These are phyloP conservation scores for Pogona vitticeps DNA, from an alignment of 2,113 vertebrate genomes.

Conservation along the genomic window DNA sequence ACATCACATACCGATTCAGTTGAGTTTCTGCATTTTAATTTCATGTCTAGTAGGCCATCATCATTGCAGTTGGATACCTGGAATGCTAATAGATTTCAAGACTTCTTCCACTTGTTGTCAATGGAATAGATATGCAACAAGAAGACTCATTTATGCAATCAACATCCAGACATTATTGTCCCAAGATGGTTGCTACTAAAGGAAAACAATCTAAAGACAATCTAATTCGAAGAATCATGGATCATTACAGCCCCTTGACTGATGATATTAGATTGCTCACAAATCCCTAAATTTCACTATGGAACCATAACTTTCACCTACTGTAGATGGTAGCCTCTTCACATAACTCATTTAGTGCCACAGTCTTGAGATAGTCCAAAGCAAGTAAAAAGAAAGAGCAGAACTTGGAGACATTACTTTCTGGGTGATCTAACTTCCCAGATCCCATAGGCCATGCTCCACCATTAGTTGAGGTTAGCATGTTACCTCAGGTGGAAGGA, in stretches of 20 bases:
- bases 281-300: neutral
- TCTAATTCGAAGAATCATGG: neutral
- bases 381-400: too few relatives aligned
- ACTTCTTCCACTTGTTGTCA: neutral
- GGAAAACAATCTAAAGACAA: neutral
- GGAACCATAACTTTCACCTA: neutral
- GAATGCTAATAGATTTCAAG: neutral
- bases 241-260: neutral
- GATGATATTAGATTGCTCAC: neutral
- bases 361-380: too few relatives aligned
- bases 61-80: conserved; percentile 9
- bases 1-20: neutral
- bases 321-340: too few relatives aligned
- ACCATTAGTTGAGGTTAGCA: too few relatives aligned
- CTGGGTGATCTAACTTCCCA: too few relatives aligned
- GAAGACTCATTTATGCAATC: neutral
- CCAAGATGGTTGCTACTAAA: neutral
- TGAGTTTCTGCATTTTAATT: conserved; percentile 38
- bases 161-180: neutral
- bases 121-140: neutral
- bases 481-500: too few relatives aligned
- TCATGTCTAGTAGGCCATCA: conserved; percentile 32
- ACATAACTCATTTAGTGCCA: too few relatives aligned
- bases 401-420: too few relatives aligned
- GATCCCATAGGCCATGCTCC: too few relatives aligned